phyloP scores from a whole-genome alignment of 2,797 vertebrate species.

The Dendrocincla fuliginosa region DNA sequence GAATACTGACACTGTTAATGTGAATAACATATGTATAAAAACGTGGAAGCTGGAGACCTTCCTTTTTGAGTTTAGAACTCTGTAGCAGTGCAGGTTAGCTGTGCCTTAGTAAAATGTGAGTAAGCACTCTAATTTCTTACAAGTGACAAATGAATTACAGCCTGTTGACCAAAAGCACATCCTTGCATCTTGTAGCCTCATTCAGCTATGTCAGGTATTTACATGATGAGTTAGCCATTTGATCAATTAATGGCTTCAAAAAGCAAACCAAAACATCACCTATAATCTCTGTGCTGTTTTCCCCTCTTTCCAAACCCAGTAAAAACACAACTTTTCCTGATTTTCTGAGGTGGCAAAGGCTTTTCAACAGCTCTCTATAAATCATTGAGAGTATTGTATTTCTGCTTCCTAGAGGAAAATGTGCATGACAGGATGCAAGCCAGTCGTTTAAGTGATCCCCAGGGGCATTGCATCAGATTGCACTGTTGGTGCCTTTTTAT shows the following conservation, averaged over 20 bases:
- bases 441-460: neutral
- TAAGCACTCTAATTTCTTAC: neutral
- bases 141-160: neutral
- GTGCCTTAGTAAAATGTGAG: neutral
- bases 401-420: neutral
- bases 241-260: neutral
- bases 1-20: neutral
- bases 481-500: neutral
- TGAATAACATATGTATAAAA: neutral
- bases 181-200: neutral
- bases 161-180: neutral
- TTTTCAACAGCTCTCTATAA: slow-evolving; percentile 4
- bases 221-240: neutral
- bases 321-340: neutral
- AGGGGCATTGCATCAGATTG: neutral
- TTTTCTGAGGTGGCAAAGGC: neutral
- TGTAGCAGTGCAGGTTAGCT: neutral
- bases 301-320: neutral
- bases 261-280: neutral
- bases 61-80: neutral
- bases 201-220: neutral
- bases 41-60: neutral
- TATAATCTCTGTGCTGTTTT: neutral
- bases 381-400: neutral
- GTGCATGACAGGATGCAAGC: neutral